phyloP scores from a whole-genome alignment of 2,113 vertebrate genomes.

The Oncorhynchus gorbuscha region DNA sequence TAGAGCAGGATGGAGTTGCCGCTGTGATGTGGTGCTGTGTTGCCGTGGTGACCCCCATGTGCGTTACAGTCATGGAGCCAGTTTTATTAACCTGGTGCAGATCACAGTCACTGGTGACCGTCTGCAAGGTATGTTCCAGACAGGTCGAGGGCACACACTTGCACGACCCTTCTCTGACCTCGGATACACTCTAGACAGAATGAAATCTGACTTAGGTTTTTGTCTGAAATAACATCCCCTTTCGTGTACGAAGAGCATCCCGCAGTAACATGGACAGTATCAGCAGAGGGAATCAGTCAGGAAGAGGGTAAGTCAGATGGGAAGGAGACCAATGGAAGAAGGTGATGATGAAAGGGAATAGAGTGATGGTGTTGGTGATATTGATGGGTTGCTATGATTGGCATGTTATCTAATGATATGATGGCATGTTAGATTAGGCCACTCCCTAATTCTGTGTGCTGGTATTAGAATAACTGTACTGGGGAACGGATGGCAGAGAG shows the following conservation, averaged over 20 bases:
- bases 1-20: too few species aligned
- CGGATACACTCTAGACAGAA: not conserved
- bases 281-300: not conserved
- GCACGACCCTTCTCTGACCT: not conserved
- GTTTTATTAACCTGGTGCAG: not conserved
- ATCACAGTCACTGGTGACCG: not conserved
- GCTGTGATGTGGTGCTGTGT: not conserved
- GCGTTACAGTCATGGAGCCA: not conserved
- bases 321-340: not conserved
- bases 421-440: not conserved
- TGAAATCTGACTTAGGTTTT: too few species aligned
- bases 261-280: not conserved
- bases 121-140: not conserved
- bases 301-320: not conserved
- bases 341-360: not conserved
- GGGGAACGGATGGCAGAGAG: not conserved
- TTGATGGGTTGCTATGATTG: not conserved
- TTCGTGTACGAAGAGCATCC: too few species aligned
- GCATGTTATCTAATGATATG: not conserved
- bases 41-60: not conserved
- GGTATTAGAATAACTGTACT: conserved; percentile 1
- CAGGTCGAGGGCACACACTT: not conserved
- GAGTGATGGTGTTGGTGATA: not conserved
- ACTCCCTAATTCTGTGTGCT: not conserved
- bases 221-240: too few species aligned